Evolutionary conservation across 2,888 invertebrate genomes (phyloP), one percentile per base, ranked within the genome.

Genomic region (Aelia acuminata): DNA sequence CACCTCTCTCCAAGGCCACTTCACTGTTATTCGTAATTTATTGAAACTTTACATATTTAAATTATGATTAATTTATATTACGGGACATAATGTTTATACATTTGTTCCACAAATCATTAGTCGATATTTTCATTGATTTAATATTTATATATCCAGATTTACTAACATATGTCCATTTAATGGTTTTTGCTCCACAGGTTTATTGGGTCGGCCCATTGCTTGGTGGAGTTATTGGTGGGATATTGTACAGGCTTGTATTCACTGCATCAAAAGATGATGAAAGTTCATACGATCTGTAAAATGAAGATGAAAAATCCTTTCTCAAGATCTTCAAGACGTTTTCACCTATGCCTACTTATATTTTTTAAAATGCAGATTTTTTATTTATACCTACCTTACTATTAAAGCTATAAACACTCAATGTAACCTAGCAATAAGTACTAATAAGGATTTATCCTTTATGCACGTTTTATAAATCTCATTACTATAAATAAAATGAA

Each of bases 161-260:
- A 10, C 43, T 43, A 43, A 43, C 43, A 7, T 10, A 49, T 47
- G 18, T 13, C 3, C 3, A 11, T 50, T 4, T 50, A 11, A 11
- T 57, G 26, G 11, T 57, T 26, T 10, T 31, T 63, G 31, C 18
- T 70, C 2, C 8, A 70, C 63, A 94, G 94, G 92, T 95, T 26
- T 95, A 95, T 91, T 95, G 95, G 95, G 93, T 94, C 15, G 95
- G 95, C 1, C 95, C 95, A 4, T 91, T 95, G 22, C 86, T 94
- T 4, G 95, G 95, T 0, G 95, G 93, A 1, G 90, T 93, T 8
- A 88, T 93, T 11, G 95, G 94, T 47, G 94, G 94, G 11, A 91
- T 93, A 1, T 90, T 94, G 49, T 95, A 95, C 92, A 94, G 89
- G 87, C 35, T 90, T 35, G 80, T 90, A 31, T 90, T 91, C 89